Evolutionary conservation across 2,797 vertebrate genomes (phyloP).

Genomic region (Oreochromis grahami): DNA sequence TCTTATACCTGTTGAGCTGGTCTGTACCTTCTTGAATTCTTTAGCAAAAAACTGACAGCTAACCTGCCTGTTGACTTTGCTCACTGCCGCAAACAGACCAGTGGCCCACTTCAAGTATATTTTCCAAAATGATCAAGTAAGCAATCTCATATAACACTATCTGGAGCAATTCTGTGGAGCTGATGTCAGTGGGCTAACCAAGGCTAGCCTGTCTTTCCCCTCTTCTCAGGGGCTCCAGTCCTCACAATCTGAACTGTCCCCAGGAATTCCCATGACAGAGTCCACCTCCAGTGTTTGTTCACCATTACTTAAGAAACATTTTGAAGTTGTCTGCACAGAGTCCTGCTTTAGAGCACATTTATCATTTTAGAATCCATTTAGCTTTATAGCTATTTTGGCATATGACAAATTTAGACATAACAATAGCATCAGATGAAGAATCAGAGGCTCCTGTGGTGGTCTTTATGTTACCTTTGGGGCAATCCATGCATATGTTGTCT

Average conservation of each 20-base stretch:
- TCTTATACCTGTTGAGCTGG: background rate
- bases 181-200: background rate
- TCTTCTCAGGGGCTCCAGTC: background rate
- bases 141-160: background rate
- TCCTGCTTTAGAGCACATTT: background rate
- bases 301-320: background rate
- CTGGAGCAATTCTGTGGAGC: background rate
- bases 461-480: background rate
- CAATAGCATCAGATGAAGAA: background rate
- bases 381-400: too few relatives aligned
- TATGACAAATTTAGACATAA: background rate
- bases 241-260: background rate
- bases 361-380: background rate
- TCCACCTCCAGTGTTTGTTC: background rate
- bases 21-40: background rate
- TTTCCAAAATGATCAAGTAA: background rate
- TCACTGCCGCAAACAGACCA: background rate
- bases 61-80: background rate
- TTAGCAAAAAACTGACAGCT: background rate
- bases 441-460: background rate
- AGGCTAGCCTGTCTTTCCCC: background rate
- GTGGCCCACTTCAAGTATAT: background rate
- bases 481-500: accelerated
- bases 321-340: background rate
- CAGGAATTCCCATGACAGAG: background rate